Percentiles rank a stretch among this genome's conserved stretches.
Evolutionary conservation across 2,113 vertebrate genomes (phyloP).

Genomic region (Calyptomena viridis): DNA sequence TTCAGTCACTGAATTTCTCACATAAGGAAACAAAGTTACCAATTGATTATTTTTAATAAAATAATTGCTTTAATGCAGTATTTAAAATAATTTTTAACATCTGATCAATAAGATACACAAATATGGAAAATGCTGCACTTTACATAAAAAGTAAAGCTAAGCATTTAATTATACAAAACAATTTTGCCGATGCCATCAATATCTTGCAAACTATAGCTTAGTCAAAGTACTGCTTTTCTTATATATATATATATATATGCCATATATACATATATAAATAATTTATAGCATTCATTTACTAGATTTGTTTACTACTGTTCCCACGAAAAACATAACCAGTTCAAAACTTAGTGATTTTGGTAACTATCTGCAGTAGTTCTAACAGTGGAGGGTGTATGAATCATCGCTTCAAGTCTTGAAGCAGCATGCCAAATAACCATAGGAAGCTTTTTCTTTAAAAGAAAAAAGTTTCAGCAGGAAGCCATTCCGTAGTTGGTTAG

Average conservation of each 20-base stretch:
- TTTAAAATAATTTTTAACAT: conserved; percentile 79
- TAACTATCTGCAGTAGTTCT: conserved; percentile 22
- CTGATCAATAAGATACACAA: conserved; percentile 75
- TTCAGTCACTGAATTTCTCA: background rate
- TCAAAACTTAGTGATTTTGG: conserved; percentile 28
- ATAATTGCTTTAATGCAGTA: conserved; percentile 80
- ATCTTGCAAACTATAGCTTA: conserved; percentile 54
- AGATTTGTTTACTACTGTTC: conserved; percentile 25
- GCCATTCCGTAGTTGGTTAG: background rate
- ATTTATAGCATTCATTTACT: conserved; percentile 62
- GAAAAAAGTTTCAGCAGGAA: conserved; percentile 14
- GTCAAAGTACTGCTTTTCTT: conserved; percentile 59
- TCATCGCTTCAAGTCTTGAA: background rate
- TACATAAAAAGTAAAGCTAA: conserved; percentile 82
- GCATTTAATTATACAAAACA: conserved; percentile 79
- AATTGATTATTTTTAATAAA: conserved; percentile 74
- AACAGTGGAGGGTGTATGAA: background rate
- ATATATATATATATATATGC: background rate
- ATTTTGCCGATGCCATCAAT: conserved; percentile 52
- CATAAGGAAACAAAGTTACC: background rate
- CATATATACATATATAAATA: conserved; percentile 65
- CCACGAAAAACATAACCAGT: conserved; percentile 43
- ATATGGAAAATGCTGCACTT: conserved; percentile 72
- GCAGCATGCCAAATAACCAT: background rate
- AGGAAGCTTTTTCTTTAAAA: background rate